Base-by-base conservation (phyloP, 2,888 invertebrate species). In the Apamea sordens region DNA sequence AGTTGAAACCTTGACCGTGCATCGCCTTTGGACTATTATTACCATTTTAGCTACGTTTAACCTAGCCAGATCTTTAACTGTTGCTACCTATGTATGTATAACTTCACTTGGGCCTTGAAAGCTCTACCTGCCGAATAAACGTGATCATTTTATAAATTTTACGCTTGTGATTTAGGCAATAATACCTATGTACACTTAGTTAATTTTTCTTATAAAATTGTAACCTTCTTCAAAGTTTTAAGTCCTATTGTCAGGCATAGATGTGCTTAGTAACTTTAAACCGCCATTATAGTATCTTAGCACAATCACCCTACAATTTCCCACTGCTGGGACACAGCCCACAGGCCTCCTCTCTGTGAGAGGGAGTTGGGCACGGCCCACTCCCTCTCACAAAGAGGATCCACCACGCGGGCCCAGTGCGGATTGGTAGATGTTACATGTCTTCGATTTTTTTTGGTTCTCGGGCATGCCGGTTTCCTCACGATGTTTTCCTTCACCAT, bases 101-200 rank as follows among this genome's bases (percentile, higher is more conserved):
- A 79, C 72, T 65, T 71, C 70, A 83, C 50, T 65, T 56, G 64
- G 72, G 70, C 88, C 88, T 86, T 89, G 88, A 86, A 83, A 78
- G 53, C 64, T 71, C 67, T 76, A 79, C 72, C 70, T 79, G 80
- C 69, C 77, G 78, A 86, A 86, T 77, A 87, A 82, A 88, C 86
- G 88, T 89, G 86, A 85, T 59, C 73, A 68, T 85, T 80, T 88
- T 89, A 77, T 84, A 83, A 87, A 87, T 88, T 67, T 32, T 68
- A 71, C 28, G 73, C 70, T 76, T 4, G 59, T 72, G 73, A 81
- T 85, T 88, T 83, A 78, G 79, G 85, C 74, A 84, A 81, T 82
- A 79, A 84, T 53, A 75, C 74, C 69, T 86, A 73, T 53, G 47
- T 73, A 76, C 80, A 53, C 41, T 65, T 63, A 24, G 47, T 61